Percentiles rank a stretch among this genome's conserved stretches.
phyloP scores from a whole-genome alignment of 30 jellyfish, hydroid and myxozoan genomes.

The Sanderia malayensis region DNA sequence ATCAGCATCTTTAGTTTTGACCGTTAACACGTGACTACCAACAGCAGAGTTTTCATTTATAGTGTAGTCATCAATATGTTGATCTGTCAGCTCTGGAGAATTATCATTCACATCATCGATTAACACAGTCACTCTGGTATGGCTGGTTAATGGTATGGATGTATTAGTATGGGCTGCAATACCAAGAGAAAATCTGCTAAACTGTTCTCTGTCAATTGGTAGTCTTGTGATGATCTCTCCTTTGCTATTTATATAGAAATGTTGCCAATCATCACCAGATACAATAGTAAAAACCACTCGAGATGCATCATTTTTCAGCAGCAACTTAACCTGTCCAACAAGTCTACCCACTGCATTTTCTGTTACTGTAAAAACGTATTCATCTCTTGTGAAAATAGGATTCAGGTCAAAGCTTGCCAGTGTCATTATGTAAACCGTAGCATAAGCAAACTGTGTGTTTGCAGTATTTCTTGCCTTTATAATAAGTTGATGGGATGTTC shows the following conservation, averaged over 20 bases:
- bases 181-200: not conserved
- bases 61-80: not conserved
- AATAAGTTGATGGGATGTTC: constrained; percentile 6
- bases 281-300: constrained; percentile 11
- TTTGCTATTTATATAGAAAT: constrained; percentile 23
- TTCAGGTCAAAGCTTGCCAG: not conserved
- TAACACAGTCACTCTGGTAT: constrained; percentile 17
- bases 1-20: constrained; percentile 54
- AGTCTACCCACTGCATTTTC: constrained; percentile 43
- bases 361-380: constrained; percentile 27
- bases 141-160: constrained; percentile 27
- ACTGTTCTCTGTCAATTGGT: constrained; percentile 54
- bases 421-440: not conserved
- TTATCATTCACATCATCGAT: constrained; percentile 70
- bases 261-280: constrained; percentile 35
- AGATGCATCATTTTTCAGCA: not conserved
- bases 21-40: constrained; percentile 19
- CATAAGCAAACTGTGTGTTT: constrained; percentile 2
- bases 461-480: constrained; percentile 52
- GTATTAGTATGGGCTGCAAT: constrained; percentile 47
- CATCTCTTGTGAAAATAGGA: constrained; percentile 38
- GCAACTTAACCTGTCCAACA: constrained; percentile 34
- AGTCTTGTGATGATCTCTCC: constrained; percentile 47
- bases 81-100: constrained; percentile 27
- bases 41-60: constrained; percentile 40